Evolutionary conservation across 2,797 vertebrate species (phyloP), one percentile per base, ranked within the genome.

Genomic region (Setipinna tenuifilis): DNA sequence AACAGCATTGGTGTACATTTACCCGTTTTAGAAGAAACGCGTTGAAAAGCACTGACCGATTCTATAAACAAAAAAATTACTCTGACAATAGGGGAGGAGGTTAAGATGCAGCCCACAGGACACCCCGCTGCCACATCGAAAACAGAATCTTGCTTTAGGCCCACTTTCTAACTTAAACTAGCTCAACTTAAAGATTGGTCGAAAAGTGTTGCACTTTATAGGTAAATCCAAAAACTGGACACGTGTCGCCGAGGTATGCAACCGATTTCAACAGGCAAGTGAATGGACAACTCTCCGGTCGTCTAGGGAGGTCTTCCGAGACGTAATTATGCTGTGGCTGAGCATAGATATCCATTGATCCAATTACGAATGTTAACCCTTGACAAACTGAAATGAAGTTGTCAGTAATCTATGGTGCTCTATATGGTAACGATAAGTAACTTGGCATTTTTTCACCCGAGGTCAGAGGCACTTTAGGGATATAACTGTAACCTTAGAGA

Each of bases 291-390:
- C 31, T 28, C 46, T 81, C 50, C 62, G 57, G 81, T 41, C 82
- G 19, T 31, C 23, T 62, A 28, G 50, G 71, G 62, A 71, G 54
- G 48, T 81, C 61, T 44, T 83, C 59, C 0, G 48, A 21, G 71
- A 65, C 83, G 89, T 82, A 86, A 88, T 89, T 84, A 89, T 68
- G 65, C 65, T 54, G 87, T 85, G 48, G 87, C 86, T 93, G 91
- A 68, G 88, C 92, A 85, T 92, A 92, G 50, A 93, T 90, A 87
- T 90, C 94, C 93, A 94, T 92, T 95, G 94, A 95, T 95, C 94
- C 95, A 91, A 92, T 95, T 96, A 95, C 91, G 85, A 11, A 19
- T 62, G 25, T 94, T 94, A 95, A 94, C 93, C 93, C 93, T 86
- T 94, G 11, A 41, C 16, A 44, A 78, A 0, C 71, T 78, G 28